Evolutionary conservation across 2,888 invertebrate genomes (phyloP).

Genomic region (Willowsia nigromaculata): DNA sequence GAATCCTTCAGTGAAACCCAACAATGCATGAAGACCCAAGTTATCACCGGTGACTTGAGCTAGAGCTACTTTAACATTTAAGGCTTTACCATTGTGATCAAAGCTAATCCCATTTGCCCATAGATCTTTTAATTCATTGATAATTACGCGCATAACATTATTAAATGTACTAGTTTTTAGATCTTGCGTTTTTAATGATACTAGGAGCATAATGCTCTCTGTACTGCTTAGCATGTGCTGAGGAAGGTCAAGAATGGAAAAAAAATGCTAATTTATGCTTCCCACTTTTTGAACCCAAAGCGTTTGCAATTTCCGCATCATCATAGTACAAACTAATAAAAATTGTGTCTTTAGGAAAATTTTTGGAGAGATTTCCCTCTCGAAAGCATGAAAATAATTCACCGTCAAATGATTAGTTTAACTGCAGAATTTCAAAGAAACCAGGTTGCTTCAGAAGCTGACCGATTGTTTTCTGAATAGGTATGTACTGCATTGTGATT

Average conservation of each 20-base stretch:
- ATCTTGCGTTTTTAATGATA: neutral
- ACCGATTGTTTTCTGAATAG: neutral
- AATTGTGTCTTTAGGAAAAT: neutral
- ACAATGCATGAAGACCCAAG: constrained; percentile 53
- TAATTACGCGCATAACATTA: neutral
- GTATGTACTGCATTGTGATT: constrained; percentile 27
- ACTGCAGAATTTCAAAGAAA: neutral
- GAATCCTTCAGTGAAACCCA: constrained; percentile 56
- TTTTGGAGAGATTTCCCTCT: neutral
- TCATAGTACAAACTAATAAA: constrained; percentile 55
- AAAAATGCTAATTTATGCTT: constrained; percentile 12
- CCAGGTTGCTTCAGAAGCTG: constrained; percentile 14
- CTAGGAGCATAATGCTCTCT: neutral
- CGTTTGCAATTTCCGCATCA: constrained; percentile 57
- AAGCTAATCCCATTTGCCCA: neutral
- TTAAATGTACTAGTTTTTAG: neutral
- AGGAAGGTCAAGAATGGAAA: neutral
- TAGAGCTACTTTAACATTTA: neutral
- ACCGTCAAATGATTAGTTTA: neutral
- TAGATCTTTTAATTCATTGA: neutral
- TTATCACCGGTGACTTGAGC: constrained; percentile 57
- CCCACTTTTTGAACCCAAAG: constrained; percentile 47
- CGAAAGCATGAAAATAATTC: neutral
- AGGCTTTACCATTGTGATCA: neutral
- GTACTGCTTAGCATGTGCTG: neutral